Percentiles rank a stretch among this genome's conserved stretches.
phyloP scores from a whole-genome alignment of 2,113 vertebrate genomes.

The Telmatochromis bifrenatus region DNA sequence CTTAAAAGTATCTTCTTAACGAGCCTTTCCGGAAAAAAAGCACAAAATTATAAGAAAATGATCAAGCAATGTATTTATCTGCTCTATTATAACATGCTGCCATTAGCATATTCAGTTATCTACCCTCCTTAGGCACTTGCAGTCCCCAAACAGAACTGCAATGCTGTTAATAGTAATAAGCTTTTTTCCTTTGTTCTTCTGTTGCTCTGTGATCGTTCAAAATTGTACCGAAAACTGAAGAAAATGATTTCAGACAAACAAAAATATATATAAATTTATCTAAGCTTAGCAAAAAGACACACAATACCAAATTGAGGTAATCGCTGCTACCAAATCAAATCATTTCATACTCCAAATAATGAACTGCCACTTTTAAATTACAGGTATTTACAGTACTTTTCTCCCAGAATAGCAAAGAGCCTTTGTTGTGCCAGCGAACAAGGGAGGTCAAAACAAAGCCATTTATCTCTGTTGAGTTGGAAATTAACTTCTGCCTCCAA shows the following conservation, averaged over 20 bases:
- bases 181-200: neutral
- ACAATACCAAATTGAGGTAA: neutral
- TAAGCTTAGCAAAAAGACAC: neutral
- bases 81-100: neutral
- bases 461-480: slow-evolving; percentile 57
- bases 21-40: neutral
- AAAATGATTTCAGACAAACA: neutral
- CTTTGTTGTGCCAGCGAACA: slow-evolving; percentile 42
- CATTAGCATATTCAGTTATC: neutral
- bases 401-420: slow-evolving; percentile 13
- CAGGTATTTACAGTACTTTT: neutral
- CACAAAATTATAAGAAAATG: neutral
- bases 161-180: neutral
- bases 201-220: neutral
- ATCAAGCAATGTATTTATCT: neutral
- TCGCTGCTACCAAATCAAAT: neutral
- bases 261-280: neutral
- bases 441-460: slow-evolving; percentile 50
- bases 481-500: slow-evolving; percentile 60
- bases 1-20: neutral
- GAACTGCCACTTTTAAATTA: slow-evolving; percentile 1
- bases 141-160: neutral
- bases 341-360: neutral
- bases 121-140: neutral
- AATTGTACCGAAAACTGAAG: neutral